Percentiles rank a stretch among this genome's conserved stretches.
phyloP scores from a whole-genome alignment of 2,888 invertebrate genomes.

The Drosophila testacea region DNA sequence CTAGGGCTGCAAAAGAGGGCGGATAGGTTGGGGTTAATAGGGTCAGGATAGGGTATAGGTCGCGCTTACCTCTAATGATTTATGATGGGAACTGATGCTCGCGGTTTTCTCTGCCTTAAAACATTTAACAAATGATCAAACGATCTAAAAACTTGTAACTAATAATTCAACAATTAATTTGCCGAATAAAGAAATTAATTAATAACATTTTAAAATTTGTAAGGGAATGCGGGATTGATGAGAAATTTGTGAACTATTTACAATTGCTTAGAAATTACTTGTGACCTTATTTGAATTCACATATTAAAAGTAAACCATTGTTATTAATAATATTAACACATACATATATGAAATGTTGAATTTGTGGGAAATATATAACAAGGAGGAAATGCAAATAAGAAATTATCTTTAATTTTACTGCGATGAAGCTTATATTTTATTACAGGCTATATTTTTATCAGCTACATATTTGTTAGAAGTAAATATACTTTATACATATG shows the following conservation, averaged over 20 bases:
- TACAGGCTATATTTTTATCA: no score
- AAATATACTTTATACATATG: no score
- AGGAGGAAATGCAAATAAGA: no score
- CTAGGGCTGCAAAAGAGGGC: slow-evolving; percentile 65
- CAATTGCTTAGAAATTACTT: background rate
- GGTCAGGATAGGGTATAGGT: slow-evolving; percentile 36
- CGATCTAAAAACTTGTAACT: slow-evolving; percentile 4
- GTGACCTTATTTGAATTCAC: no score
- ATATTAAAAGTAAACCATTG: no score
- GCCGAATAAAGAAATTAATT: background rate
- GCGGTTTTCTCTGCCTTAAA: slow-evolving; percentile 22
- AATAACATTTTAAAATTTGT: background rate
- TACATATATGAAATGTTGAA: no score
- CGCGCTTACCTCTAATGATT: slow-evolving; percentile 81
- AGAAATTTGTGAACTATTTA: background rate
- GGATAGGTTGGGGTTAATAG: slow-evolving; percentile 61
- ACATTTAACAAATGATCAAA: slow-evolving; percentile 32
- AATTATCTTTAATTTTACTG: no score
- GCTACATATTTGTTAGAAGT: no score
- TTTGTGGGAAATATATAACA: no score
- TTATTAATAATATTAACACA: no score
- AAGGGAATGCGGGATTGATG: slow-evolving; percentile 3
- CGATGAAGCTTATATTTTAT: no score
- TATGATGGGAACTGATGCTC: slow-evolving; percentile 69
- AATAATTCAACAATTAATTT: background rate